Evolutionary conservation across 1,140 invertebrate species (phyloP), one percentile per base, ranked within the genome.

Genomic region (Sitophilus oryzae): DNA sequence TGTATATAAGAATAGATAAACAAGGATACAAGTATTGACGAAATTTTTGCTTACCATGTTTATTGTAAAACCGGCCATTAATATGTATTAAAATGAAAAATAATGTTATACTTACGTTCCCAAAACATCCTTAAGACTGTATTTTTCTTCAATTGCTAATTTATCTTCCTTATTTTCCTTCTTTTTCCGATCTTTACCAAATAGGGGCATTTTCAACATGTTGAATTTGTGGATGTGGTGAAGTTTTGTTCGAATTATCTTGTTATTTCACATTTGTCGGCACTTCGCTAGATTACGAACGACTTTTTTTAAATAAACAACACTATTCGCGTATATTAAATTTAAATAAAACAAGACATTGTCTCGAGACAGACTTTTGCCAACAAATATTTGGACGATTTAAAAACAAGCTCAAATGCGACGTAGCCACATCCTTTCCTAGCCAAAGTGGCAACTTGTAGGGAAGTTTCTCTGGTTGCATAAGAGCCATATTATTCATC

Each of bases 121-220:
- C 45, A 94, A 79, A 45, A 92, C 74, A 71, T 93, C 89, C 75
- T 92, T 93, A 46, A 94, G 78, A 64, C 81, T 77, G 71, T 92
- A 93, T 73, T 92, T 93, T 65, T 93, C 90, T 67, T 93, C 89
- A 61, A 94, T 82, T 47, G 84, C 84, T 56, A 85, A 80, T 63
- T 81, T 67, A 60, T 91, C 86, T 69, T 84, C 86, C 46, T 76
- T 76, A 65, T 89, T 85, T 73, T 89, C 89, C 76, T 87, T 88
- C 52, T 82, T 77, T 73, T 89, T 90, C 70, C 89, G 88, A 45
- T 84, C 83, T 74, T 89, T 89, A 56, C 89, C 88, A 79, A 92
- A 92, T 54, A 92, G 79, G 73, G 89, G 89, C 89, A 92, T 91
- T 65, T 71, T 75, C 55, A 57, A 51, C 55, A 57, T 57, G 40